Percentiles rank a stretch among this genome's conserved stretches.
phyloP scores from a whole-genome alignment of 2,797 vertebrate genomes.

The Sandelia bainsii region DNA sequence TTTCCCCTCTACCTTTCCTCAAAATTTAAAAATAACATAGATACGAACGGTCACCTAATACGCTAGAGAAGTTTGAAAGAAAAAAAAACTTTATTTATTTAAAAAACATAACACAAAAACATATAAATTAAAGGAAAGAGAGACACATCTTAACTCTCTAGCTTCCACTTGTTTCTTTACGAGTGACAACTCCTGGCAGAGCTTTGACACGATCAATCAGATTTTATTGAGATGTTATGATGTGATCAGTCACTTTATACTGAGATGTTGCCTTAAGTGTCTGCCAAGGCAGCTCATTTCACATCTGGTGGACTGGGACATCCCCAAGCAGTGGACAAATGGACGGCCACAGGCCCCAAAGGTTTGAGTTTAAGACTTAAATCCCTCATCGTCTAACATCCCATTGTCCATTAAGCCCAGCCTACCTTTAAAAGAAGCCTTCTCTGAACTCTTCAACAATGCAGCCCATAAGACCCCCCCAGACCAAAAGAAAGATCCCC shows the following conservation, averaged over 20 bases:
- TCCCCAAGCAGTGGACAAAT: constrained; percentile 20
- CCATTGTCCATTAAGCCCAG: constrained; percentile 79
- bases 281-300: constrained; percentile 29
- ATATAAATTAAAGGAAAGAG: no score
- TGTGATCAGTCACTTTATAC: constrained; percentile 24
- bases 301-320: constrained; percentile 19
- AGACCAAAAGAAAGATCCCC: constrained; percentile 70
- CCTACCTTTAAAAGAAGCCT: constrained; percentile 74
- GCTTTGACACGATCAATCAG: background rate
- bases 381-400: constrained; percentile 81
- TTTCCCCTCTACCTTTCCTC: no score
- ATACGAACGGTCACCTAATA: no score
- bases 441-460: constrained; percentile 79
- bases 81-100: no score
- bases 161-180: background rate
- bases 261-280: constrained; percentile 53
- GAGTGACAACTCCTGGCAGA: background rate
- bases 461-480: constrained; percentile 74
- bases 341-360: constrained; percentile 37
- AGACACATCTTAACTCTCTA: no score
- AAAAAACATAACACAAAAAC: no score
- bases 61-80: no score
- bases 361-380: constrained; percentile 71
- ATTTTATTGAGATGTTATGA: constrained; percentile 22
- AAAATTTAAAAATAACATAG: no score